phyloP scores from a whole-genome alignment of 1,140 invertebrate genomes.

The Drosophila novamexicana region DNA sequence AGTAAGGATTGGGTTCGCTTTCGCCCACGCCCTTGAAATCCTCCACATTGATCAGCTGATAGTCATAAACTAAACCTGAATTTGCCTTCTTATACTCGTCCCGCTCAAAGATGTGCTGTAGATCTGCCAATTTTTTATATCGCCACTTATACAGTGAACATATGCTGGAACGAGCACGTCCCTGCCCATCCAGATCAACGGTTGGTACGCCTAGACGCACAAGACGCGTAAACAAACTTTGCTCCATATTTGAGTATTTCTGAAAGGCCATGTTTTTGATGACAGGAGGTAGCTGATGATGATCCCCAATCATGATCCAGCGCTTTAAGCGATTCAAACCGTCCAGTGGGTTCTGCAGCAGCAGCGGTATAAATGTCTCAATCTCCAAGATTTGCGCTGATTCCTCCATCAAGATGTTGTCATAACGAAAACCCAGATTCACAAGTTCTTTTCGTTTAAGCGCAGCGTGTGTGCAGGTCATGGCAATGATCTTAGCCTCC shows the following conservation, averaged over 20 bases:
- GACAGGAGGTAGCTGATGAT: slow-evolving; percentile 99
- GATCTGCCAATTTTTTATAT: slow-evolving; percentile 97
- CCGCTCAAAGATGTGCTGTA: slow-evolving; percentile 92
- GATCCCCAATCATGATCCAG: slow-evolving; percentile 99
- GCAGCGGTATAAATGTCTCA: slow-evolving; percentile 99
- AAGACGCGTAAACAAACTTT: slow-evolving; percentile 98
- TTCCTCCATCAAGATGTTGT: slow-evolving; percentile 99
- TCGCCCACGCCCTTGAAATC: slow-evolving; percentile 99
- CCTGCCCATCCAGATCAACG: slow-evolving; percentile 98
- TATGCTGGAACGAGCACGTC: slow-evolving; percentile 92
- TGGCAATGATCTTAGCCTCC: slow-evolving; percentile 99
- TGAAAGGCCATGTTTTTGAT: slow-evolving; percentile 99
- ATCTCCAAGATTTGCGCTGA: slow-evolving; percentile 99
- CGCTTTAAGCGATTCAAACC: slow-evolving; percentile 97
- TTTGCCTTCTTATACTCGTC: slow-evolving; percentile 96
- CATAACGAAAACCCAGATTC: slow-evolving; percentile 98
- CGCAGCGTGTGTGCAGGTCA: slow-evolving; percentile 99
- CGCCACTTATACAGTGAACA: slow-evolving; percentile 99
- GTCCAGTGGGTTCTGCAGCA: slow-evolving; percentile 98
- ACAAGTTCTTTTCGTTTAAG: slow-evolving; percentile 98
- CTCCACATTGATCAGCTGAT: slow-evolving; percentile 98
- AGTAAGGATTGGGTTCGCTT: slow-evolving; percentile 98
- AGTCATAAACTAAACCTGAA: slow-evolving; percentile 96
- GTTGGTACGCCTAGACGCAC: slow-evolving; percentile 98
- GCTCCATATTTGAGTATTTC: slow-evolving; percentile 99